A percentile compares a stretch with the other conserved stretches of the same genome.
These are phyloP conservation scores for Phrynocephalus guinanensis DNA, from an alignment of 2,797 vertebrate genomes.

Conservation along the genomic window DNA sequence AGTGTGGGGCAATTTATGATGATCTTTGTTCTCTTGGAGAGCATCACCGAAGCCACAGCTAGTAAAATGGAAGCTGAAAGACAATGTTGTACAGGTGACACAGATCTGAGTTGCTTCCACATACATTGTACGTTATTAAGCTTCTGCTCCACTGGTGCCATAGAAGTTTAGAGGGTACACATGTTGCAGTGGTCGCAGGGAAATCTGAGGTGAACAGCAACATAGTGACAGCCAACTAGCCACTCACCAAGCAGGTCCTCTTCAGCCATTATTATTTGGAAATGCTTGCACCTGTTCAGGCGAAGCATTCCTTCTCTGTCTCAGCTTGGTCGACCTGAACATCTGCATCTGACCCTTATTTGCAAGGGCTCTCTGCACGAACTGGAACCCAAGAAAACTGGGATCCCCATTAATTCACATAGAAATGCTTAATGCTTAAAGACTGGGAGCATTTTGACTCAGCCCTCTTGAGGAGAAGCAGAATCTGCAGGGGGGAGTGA, in stretches of 20 bases:
- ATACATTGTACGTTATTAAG: neutral
- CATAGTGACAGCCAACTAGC: neutral
- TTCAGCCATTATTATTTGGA: too few relatives aligned
- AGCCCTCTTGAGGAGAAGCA: too few relatives aligned
- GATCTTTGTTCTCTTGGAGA: neutral
- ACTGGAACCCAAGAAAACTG: too few relatives aligned
- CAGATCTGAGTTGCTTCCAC: neutral
- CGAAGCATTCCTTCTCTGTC: neutral
- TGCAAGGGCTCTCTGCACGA: too few relatives aligned
- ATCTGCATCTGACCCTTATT: neutral
- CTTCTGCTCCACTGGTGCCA: neutral
- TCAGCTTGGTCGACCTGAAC: neutral
- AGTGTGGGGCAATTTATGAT: conserved; percentile 3
- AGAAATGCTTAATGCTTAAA: too few relatives aligned
- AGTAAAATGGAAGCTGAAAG: neutral
- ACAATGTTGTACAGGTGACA: neutral
- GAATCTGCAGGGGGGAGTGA: too few relatives aligned
- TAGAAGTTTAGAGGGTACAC: neutral
- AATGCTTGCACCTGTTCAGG: too few relatives aligned
- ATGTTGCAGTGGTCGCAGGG: neutral
- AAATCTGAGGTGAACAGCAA: neutral
- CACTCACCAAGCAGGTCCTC: neutral
- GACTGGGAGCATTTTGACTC: too few relatives aligned
- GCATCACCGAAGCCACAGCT: neutral
- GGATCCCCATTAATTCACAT: too few relatives aligned